Evolutionary conservation across 2,888 invertebrate genomes (phyloP).

Genomic region (Stenolophus ochropezus): DNA sequence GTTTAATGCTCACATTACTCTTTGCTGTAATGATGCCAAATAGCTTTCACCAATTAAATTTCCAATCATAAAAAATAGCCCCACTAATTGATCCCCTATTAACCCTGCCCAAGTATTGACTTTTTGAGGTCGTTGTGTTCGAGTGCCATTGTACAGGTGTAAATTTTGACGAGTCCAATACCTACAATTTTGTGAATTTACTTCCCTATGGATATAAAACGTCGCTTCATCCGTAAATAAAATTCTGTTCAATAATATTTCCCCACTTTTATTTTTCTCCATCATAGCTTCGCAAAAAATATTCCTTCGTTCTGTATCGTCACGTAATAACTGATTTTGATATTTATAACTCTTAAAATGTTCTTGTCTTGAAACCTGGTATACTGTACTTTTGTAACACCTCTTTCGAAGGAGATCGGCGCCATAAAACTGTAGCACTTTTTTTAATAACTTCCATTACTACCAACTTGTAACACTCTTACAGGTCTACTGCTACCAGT

Average conservation of each 20-base stretch:
- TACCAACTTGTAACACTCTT: no score
- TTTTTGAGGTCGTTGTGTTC: not conserved
- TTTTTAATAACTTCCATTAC: no score
- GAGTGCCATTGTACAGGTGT: no score
- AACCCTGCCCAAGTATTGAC: not conserved
- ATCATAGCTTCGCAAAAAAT: not conserved
- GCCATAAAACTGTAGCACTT: no score
- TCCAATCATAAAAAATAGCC: not conserved
- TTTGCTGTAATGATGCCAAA: not conserved
- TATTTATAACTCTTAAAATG: not conserved
- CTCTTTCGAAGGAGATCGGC: no score
- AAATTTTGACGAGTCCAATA: not conserved
- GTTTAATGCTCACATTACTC: not conserved
- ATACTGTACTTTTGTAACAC: not conserved
- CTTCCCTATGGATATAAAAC: not conserved
- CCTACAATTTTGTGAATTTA: not conserved
- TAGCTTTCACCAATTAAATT: not conserved
- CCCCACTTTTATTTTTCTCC: not conserved
- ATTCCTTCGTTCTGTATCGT: no score
- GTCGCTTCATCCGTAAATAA: conserved; percentile 2
- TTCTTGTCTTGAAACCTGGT: not conserved
- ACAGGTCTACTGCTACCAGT: no score
- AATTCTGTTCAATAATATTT: no score
- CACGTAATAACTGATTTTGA: not conserved
- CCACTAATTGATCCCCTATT: not conserved